These are phyloP conservation scores for Apis mellifera DNA, from an alignment of 1,140 invertebrate genomes.

Conservation along the genomic window DNA sequence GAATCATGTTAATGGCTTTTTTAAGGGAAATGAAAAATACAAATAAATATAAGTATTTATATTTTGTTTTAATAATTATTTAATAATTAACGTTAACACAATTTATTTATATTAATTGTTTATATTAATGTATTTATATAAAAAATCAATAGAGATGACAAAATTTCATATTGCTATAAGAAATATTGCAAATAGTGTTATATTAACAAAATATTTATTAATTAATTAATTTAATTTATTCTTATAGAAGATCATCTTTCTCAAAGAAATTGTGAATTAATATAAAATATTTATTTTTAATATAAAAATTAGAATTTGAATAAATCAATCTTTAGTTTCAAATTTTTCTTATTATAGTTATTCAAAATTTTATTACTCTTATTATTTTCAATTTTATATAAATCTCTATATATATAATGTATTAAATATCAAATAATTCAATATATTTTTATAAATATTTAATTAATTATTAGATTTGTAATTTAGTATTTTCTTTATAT, in stretches of 20 bases:
- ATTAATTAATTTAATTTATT: neutral
- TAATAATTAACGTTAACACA: neutral
- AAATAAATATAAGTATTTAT: neutral
- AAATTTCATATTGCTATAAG: neutral
- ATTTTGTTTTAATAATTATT: too few species aligned
- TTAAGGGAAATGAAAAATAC: neutral
- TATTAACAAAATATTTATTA: neutral
- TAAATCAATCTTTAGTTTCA: neutral
- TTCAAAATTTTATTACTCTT: neutral
- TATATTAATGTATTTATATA: too few species aligned
- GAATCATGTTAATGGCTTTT: neutral
- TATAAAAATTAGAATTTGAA: neutral
- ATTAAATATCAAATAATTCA: too few species aligned
- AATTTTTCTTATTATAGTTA: neutral
- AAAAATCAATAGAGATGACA: too few species aligned
- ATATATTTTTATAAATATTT: neutral
- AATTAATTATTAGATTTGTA: constrained; percentile 8
- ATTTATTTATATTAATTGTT: too few species aligned
- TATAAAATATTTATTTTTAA: neutral
- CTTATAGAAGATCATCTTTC: neutral
- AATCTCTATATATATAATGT: too few species aligned
- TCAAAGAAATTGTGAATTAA: neutral
- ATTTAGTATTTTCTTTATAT: neutral
- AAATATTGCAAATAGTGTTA: neutral
- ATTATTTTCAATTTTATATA: neutral